A percentile compares a stretch with the other conserved stretches of the same genome.
Evolutionary conservation across 2,113 vertebrate genomes (phyloP).

Genomic region (Periophthalmus modestus): DNA sequence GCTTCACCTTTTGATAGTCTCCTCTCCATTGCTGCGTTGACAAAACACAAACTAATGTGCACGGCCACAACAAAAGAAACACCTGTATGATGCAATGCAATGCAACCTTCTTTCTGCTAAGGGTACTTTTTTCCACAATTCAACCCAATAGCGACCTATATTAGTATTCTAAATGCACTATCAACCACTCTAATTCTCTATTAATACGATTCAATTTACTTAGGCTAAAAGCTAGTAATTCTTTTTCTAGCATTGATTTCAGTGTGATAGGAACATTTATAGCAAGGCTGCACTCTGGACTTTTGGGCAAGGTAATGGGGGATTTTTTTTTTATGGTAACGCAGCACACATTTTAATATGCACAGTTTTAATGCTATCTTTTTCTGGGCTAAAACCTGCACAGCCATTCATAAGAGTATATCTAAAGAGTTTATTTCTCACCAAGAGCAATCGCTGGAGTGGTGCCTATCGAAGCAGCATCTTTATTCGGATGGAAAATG

Average conservation of each 20-base stretch:
- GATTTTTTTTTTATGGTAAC: neutral
- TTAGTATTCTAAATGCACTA: conserved; percentile 21
- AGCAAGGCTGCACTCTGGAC: neutral
- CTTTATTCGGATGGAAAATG: conserved; percentile 79
- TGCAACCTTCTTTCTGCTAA: conserved; percentile 38
- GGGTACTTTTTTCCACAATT: conserved; percentile 13
- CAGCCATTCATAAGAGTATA: conserved; percentile 57
- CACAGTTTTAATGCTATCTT: conserved; percentile 28
- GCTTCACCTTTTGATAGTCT: conserved; percentile 50
- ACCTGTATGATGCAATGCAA: conserved; percentile 53
- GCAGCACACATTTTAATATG: conserved; percentile 1
- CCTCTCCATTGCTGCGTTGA: conserved; percentile 34
- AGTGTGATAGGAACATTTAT: conserved; percentile 4
- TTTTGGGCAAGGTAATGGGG: conserved; percentile 6
- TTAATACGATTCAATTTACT: neutral
- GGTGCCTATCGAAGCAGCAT: conserved; percentile 77
- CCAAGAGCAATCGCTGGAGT: conserved; percentile 67
- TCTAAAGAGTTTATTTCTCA: conserved; percentile 63
- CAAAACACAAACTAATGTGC: conserved; percentile 41
- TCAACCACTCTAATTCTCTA: conserved; percentile 13
- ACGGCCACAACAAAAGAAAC: conserved; percentile 39
- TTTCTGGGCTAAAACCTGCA: conserved; percentile 49
- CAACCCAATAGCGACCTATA: neutral
- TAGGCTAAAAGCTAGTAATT: conserved; percentile 8
- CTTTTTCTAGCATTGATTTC: conserved; percentile 9